Percentiles rank a stretch among this genome's conserved stretches.
Evolutionary conservation across 2,113 vertebrate species (phyloP).

Genomic region (Elephas maximus): DNA sequence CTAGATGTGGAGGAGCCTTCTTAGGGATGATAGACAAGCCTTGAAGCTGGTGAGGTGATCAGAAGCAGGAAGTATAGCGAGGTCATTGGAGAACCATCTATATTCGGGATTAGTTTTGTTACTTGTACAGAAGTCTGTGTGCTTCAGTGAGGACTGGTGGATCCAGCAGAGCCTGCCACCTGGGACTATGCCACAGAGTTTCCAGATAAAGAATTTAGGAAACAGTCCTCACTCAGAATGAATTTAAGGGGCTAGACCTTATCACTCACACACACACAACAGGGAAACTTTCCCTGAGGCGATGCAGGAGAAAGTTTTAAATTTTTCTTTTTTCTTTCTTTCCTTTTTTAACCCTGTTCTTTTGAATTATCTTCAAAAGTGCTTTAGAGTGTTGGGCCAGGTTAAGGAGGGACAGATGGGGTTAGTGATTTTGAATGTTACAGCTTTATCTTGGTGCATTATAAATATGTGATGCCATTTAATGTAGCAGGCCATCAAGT

Average conservation of each 20-base stretch:
- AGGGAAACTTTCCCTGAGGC: conserved; percentile 40
- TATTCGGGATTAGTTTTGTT: no score
- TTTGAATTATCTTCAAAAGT: conserved; percentile 67
- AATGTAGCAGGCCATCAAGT: conserved; percentile 78
- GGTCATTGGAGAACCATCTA: no score
- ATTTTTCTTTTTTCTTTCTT: neutral
- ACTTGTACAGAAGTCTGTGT: neutral
- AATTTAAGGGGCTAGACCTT: conserved; percentile 53
- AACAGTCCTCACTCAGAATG: neutral
- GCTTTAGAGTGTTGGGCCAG: neutral
- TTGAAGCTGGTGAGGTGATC: neutral
- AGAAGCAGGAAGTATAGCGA: rapidly evolving
- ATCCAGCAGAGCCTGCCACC: neutral
- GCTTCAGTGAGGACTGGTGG: rapidly evolving
- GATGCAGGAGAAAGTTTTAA: conserved; percentile 52
- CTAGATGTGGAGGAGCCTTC: neutral
- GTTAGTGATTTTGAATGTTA: conserved; percentile 64
- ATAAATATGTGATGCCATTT: conserved; percentile 82
- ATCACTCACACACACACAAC: neutral
- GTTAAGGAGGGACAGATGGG: conserved; percentile 50
- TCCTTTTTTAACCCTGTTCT: neutral
- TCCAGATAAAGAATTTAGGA: neutral
- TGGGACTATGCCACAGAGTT: neutral
- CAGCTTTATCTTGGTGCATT: conserved; percentile 68
- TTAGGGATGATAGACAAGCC: neutral